phyloP scores from a whole-genome alignment of 2,888 invertebrate genomes.

The Chaetoderma sp. region DNA sequence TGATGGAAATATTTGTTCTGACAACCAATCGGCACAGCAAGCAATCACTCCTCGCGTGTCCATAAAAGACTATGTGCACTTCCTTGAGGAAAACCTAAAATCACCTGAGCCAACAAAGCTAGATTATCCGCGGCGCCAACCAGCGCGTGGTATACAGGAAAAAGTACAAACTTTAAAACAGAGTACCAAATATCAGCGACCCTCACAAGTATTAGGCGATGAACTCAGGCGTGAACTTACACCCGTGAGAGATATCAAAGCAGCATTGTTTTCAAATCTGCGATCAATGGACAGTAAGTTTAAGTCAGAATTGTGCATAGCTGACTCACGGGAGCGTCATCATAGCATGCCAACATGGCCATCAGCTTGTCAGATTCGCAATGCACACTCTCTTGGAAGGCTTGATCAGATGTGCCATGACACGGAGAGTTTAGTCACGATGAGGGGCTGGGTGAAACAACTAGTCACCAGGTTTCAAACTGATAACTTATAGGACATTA shows the following conservation, averaged over 20 bases:
- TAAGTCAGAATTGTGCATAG: constrained; percentile 6
- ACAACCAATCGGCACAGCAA: constrained; percentile 59
- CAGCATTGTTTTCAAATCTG: constrained; percentile 20
- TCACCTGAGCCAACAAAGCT: constrained; percentile 34
- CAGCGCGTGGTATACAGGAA: constrained; percentile 53
- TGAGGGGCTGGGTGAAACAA: constrained; percentile 60
- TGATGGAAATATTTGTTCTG: constrained; percentile 87
- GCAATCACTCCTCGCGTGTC: constrained; percentile 37
- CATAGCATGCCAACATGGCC: neutral
- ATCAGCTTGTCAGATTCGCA: neutral
- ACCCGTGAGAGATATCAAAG: constrained; percentile 2
- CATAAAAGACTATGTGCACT: constrained; percentile 54
- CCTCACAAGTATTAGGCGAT: constrained; percentile 15
- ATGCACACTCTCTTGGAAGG: constrained; percentile 41
- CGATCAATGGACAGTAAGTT: constrained; percentile 15
- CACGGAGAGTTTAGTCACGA: constrained; percentile 50
- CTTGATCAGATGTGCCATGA: constrained; percentile 49
- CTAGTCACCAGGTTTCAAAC: constrained; percentile 58
- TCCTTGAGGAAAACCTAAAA: constrained; percentile 50
- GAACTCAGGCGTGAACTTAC: constrained; percentile 14
- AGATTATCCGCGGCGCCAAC: constrained; percentile 49
- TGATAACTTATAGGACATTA: too few relatives aligned
- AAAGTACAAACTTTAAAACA: constrained; percentile 51
- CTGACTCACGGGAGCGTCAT: constrained; percentile 8
- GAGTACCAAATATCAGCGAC: constrained; percentile 33